phyloP scores from a whole-genome alignment of 2,113 vertebrate species.

The Chelonoidis abingdonii region DNA sequence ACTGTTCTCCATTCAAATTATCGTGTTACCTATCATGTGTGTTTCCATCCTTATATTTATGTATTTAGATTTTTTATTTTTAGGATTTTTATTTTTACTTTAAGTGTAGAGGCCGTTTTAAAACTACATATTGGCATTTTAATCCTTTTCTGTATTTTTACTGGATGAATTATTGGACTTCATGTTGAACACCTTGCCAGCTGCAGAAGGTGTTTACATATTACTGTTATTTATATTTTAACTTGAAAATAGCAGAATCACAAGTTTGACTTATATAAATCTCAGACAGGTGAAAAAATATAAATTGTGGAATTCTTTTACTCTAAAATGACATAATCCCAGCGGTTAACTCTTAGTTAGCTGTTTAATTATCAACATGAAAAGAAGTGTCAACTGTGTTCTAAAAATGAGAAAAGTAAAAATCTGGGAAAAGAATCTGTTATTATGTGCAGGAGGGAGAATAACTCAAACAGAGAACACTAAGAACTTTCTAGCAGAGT shows the following conservation, averaged over 20 bases:
- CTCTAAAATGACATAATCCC: neutral
- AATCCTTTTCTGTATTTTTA: neutral
- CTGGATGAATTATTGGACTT: neutral
- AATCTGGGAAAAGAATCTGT: neutral
- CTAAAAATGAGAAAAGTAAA: neutral
- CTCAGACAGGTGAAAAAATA: conserved; percentile 3
- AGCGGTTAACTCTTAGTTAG: neutral
- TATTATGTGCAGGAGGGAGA: neutral
- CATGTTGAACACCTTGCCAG: neutral
- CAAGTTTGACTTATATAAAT: neutral
- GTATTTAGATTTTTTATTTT: neutral
- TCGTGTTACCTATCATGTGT: neutral
- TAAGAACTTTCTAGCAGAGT: neutral
- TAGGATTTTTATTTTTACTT: neutral
- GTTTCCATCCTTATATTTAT: neutral
- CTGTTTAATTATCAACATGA: neutral
- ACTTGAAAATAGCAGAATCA: neutral
- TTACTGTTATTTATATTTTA: neutral
- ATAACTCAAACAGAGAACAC: neutral
- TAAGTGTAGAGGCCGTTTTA: neutral
- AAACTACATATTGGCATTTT: neutral
- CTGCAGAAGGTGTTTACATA: neutral
- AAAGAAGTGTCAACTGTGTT: neutral
- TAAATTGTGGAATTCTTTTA: neutral
- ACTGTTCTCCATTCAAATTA: neutral